Base-by-base conservation (phyloP, 2,797 vertebrate genomes). In the Phalanger gymnotis region DNA sequence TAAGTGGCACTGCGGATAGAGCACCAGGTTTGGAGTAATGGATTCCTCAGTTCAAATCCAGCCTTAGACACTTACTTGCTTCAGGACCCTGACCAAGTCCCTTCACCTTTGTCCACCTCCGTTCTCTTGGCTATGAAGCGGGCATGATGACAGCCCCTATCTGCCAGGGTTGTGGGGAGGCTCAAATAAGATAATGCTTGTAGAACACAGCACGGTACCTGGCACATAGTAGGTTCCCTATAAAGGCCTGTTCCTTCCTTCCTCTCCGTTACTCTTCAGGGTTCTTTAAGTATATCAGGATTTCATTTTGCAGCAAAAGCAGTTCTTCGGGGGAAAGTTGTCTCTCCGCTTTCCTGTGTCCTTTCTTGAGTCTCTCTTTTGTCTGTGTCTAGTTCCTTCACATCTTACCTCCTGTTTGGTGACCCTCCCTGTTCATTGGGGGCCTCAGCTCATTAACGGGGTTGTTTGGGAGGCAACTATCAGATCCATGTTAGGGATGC, bases 141-240 rank as follows among this genome's bases (percentile, higher is more conserved):
- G 2, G 22, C 0, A 22, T 40, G 10, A 40, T 40, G 13, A 27
- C 1, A 27, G 73, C 2, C 0, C 6, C 73, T 27, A 1, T 22
- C 7, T 47, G 40, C n/a, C n/a, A 73, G 19, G n/a, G 6, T 40
- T 22, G n/a, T 9, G 1, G 6, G 2, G 3, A 81, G 2, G 19
- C 25, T 25, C 19, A 47, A 25, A 25, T 66, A 34, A n/a, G n/a
- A 81, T 5, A 10, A 47, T 47, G 14, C 1, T 31, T 81, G 40
- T 81, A 47, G 27, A 40, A 40, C 2, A 0, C 3, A 47, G 40
- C 40, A 47, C 22, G 9, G 73, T 47, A 9, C 7, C 7, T 1
- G n/a, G 66, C 14, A 7, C 34, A 22, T 19, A 27, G 61, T n/a
- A 66, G 61, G 31, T n/a, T 13, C 31, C 11, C 0, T 1, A n/a